phyloP scores from a whole-genome alignment of 2,113 vertebrate genomes.

The Ascaphus truei region DNA sequence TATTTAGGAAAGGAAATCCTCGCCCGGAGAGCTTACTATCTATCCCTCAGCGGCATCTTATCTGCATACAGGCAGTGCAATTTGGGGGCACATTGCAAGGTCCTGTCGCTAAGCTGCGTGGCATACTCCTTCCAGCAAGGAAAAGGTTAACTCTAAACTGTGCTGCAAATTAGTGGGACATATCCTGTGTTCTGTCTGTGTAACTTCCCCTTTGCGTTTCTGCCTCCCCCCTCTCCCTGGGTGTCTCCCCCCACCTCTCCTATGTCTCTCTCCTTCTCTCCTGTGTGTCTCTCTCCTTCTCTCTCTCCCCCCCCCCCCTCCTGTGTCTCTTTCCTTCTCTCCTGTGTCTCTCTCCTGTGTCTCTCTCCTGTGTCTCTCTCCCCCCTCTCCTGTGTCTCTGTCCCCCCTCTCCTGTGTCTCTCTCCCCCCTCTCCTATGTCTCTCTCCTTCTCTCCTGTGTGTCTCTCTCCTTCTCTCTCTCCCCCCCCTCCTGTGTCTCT shows the following conservation, averaged over 20 bases:
- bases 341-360: background rate
- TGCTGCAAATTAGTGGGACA: constrained; percentile 7
- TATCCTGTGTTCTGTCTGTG: constrained; percentile 31
- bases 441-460: too few relatives aligned
- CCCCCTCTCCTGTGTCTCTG: too few relatives aligned
- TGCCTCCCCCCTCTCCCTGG: background rate
- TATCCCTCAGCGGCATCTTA: too few relatives aligned
- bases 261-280: background rate
- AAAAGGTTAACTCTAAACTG: background rate
- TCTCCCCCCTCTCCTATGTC: background rate
- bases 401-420: background rate
- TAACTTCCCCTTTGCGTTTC: constrained; percentile 23
- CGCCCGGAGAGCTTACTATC: too few relatives aligned
- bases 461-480: constrained; percentile 7
- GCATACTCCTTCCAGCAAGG: too few relatives aligned
- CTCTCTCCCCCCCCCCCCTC: too few relatives aligned
- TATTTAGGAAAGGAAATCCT: too few relatives aligned
- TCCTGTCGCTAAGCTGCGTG: background rate
- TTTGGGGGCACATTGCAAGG: background rate
- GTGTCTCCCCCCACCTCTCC: background rate
- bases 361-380: too few relatives aligned
- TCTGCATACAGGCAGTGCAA: too few relatives aligned
- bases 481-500: background rate
- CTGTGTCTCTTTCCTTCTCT: background rate
- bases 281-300: too few relatives aligned